A percentile compares a stretch with the other conserved stretches of the same genome.
phyloP scores from a whole-genome alignment of 1,140 invertebrate species.

The Penaeus chinensis region DNA sequence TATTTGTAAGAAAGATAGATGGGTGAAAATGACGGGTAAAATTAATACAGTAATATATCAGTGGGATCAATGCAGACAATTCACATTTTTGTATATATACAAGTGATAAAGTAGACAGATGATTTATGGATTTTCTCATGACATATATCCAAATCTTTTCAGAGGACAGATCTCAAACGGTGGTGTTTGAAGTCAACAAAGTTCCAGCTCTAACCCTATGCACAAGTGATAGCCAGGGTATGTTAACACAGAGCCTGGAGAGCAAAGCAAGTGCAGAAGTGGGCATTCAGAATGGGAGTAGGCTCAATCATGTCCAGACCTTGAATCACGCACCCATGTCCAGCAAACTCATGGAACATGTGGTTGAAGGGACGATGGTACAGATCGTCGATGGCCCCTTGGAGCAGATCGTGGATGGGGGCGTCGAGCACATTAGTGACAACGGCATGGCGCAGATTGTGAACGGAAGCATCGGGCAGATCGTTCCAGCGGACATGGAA shows the following conservation, averaged over 20 bases:
- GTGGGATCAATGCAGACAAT: no score
- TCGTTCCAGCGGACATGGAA: slow-evolving; percentile 1
- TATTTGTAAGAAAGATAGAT: no score
- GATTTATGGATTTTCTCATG: no score
- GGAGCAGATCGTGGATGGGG: neutral
- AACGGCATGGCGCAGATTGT: slow-evolving; percentile 40
- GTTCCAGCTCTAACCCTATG: no score
- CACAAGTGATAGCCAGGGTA: neutral
- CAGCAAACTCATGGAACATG: slow-evolving; percentile 10
- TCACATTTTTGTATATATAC: no score
- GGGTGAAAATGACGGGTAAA: no score
- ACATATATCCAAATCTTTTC: no score
- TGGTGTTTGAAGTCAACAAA: no score
- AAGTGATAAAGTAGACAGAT: no score
- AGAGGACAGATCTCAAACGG: no score
- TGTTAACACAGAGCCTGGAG: slow-evolving; percentile 3
- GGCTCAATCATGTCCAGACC: neutral
- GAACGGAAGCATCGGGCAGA: slow-evolving; percentile 12
- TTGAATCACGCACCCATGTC: slow-evolving; percentile 12
- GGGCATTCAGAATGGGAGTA: neutral
- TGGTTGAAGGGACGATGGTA: slow-evolving; percentile 34
- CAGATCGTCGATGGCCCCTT: slow-evolving; percentile 21
- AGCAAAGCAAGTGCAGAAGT: neutral
- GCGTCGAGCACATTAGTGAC: slow-evolving; percentile 8
- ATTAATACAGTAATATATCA: no score